Conservation (phyloP, 2,113 vertebrate genomes). For the Limanda limanda region DNA sequence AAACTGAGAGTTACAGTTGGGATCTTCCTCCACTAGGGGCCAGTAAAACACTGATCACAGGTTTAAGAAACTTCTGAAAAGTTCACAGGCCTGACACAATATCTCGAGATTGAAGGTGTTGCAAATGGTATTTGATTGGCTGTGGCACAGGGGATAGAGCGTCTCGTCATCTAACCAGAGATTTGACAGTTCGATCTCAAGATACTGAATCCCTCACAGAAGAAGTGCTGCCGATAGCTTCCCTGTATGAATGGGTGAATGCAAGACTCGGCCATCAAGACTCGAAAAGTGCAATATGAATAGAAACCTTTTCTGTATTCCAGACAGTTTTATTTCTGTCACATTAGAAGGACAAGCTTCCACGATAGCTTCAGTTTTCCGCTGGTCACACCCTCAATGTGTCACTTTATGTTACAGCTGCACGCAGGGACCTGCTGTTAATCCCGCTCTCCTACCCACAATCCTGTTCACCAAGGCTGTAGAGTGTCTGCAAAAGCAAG, state of each 20-base stretch:
- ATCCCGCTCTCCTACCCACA: neutral
- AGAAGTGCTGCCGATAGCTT: too few species aligned
- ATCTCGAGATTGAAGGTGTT: neutral
- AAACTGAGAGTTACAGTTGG: neutral
- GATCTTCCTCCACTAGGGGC: slow-evolving; percentile 28
- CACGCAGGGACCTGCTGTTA: neutral
- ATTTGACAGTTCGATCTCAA: too few species aligned
- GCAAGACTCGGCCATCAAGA: too few species aligned
- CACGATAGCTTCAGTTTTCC: slow-evolving; percentile 9
- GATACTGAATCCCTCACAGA: too few species aligned
- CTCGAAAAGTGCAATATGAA: too few species aligned
- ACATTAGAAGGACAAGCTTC: neutral
- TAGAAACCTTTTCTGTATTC: neutral
- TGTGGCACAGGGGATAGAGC: too few species aligned
- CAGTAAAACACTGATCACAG: slow-evolving; percentile 43
- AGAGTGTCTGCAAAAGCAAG: neutral
- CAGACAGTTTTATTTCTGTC: slow-evolving; percentile 26
- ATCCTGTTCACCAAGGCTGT: neutral
- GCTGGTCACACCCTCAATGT: neutral
- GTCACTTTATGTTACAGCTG: neutral
- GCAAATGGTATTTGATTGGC: too few species aligned
- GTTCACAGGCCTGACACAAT: neutral
- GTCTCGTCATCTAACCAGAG: too few species aligned
- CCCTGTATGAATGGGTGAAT: too few species aligned
- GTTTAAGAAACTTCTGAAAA: neutral